Evolutionary conservation across 2,888 invertebrate genomes (phyloP), one percentile per base, ranked within the genome.

Genomic region (Troilus luridus): DNA sequence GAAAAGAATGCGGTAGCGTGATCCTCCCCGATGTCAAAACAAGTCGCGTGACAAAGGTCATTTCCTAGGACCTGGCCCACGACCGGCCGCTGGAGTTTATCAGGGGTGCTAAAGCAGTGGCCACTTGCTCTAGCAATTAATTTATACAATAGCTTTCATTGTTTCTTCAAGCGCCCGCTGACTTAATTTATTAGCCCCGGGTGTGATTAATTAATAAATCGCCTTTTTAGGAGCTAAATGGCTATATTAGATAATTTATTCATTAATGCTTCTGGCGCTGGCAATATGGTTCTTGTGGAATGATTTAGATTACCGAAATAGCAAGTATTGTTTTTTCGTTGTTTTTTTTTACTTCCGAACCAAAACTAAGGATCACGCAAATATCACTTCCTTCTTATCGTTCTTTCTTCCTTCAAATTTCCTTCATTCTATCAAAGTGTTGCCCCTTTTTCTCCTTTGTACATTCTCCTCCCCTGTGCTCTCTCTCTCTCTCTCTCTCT

Each of bases 141-240:
- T 85, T 85, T 85, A 58, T 85, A 85, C 85, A 85, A 85, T 85
- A 21, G 85, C 56, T 56, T 56, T 85, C 56, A 85, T 85, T 85
- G 85, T 85, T 85, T 56, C 72, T 77, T 77, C n/a, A 58, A 58
- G 85, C n/a, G 56, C 0, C 56, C 85, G 85, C 56, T 85, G 85
- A 85, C 56, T 85, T 85, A 85, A 85, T 85, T 85, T 85, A 85
- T 58, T 54, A 77, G 11, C 12, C 19, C n/a, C 11, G 2, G 56
- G 8, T n/a, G 85, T 56, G 19, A 41, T 85, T 85, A 85, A 85
- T 85, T 85, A 85, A 85, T 77, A 77, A 77, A 77, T 41, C 72
- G 12, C 41, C 72, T 77, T 77, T 77, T 64, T 64, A 41, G 41
- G 41, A 41, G 41, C 41, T 67, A 41, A 77, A 41, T 77, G 72